Evolutionary conservation across 2,888 invertebrate genomes (phyloP).

Genomic region (Reticulitermes lucifugus): DNA sequence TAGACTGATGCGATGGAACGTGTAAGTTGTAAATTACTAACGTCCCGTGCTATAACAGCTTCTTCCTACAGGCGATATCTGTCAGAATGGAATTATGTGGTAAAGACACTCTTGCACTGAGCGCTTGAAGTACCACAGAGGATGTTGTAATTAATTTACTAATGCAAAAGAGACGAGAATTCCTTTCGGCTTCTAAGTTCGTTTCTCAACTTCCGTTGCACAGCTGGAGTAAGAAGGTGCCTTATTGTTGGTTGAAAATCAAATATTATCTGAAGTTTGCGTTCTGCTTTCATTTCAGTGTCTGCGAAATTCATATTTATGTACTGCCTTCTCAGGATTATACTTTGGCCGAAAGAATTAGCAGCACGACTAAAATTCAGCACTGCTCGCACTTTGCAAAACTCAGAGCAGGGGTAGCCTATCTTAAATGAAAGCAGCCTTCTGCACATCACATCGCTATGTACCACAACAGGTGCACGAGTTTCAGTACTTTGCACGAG

Average conservation of each 20-base stretch:
- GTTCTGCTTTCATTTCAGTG: neutral
- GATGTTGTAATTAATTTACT: constrained; percentile 26
- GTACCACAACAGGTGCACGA: too few relatives aligned
- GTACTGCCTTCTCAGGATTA: neutral
- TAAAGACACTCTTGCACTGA: constrained; percentile 4
- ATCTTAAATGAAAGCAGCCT: too few relatives aligned
- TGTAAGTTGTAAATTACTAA: too few relatives aligned
- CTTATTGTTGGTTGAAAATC: constrained; percentile 25
- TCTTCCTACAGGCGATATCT: too few relatives aligned
- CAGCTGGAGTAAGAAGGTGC: constrained; percentile 23
- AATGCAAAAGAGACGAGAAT: constrained; percentile 18
- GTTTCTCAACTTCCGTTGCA: constrained; percentile 29
- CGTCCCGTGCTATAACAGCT: too few relatives aligned
- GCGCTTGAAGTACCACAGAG: neutral
- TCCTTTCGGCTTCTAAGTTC: constrained; percentile 32
- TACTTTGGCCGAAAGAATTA: too few relatives aligned
- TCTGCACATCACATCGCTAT: too few relatives aligned
- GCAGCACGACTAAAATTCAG: too few relatives aligned
- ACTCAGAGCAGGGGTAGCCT: too few relatives aligned
- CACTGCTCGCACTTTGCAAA: too few relatives aligned
- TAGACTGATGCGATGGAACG: too few relatives aligned
- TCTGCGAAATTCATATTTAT: neutral
- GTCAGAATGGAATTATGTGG: neutral
- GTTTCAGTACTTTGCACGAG: too few relatives aligned
- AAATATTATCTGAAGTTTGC: constrained; percentile 29